Evolutionary conservation across 2,113 vertebrate species (phyloP).

Genomic region (Pachycephala philippinensis): DNA sequence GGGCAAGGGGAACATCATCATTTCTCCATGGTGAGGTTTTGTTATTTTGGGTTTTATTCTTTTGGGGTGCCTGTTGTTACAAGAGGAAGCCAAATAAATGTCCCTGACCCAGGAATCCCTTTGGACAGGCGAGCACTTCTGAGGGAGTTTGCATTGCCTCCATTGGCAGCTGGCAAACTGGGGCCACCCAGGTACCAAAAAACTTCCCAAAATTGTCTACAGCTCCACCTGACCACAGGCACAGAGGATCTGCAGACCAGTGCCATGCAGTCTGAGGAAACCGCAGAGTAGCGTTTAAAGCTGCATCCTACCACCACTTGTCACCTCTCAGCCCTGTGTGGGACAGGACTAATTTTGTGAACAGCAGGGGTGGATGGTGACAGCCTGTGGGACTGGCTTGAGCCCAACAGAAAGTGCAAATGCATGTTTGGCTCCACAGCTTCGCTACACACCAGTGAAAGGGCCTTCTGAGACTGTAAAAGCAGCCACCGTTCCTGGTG

Average conservation of each 20-base stretch:
- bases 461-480: slow-evolving; percentile 8
- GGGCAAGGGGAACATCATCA: neutral
- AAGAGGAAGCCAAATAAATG: neutral
- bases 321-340: neutral
- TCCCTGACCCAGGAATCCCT: neutral
- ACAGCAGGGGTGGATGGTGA: neutral
- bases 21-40: neutral
- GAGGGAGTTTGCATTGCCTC: neutral
- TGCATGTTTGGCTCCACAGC: neutral
- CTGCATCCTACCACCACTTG: neutral
- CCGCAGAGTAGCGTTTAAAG: neutral
- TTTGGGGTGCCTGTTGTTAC: neutral
- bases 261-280: neutral
- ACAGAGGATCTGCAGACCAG: neutral
- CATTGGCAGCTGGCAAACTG: neutral
- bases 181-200: neutral
- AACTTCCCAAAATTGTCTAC: neutral
- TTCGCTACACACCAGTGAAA: neutral
- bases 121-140: rapidly evolving
- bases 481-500: neutral
- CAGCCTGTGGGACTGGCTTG: neutral
- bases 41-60: neutral
- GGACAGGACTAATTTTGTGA: neutral
- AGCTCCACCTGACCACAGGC: neutral
- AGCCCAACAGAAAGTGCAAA: neutral